Evolutionary conservation across 2,797 vertebrate genomes (phyloP).

Genomic region (Spinibarbus caldwelli): DNA sequence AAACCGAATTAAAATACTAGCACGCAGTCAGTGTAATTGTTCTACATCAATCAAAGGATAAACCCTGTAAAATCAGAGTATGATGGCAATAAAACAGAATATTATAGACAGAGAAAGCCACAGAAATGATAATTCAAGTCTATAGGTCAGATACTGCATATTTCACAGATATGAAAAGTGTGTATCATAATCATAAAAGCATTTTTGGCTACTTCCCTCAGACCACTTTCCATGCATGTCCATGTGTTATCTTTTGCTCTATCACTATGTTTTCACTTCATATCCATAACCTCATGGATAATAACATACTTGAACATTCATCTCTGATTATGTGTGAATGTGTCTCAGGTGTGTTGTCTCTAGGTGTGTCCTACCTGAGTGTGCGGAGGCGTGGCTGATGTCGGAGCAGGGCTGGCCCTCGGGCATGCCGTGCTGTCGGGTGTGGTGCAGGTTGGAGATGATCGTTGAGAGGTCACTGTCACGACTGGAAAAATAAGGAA

Average conservation of each 20-base stretch:
- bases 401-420: conserved; percentile 91
- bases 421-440: conserved; percentile 94
- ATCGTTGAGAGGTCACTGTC: conserved; percentile 93
- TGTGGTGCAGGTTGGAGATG: conserved; percentile 94
- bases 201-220: background rate
- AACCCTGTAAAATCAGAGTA: conserved; percentile 27
- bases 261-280: background rate
- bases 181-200: conserved; percentile 9
- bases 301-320: background rate
- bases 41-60: conserved; percentile 36
- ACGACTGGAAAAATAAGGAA: conserved; percentile 82
- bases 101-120: conserved; percentile 17
- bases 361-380: conserved; percentile 84
- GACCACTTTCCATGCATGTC: background rate
- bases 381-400: conserved; percentile 84
- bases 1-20: conserved; percentile 69
- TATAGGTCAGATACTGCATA: conserved; percentile 11
- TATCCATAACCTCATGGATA: background rate
- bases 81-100: conserved; percentile 33
- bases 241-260: background rate
- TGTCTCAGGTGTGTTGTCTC: conserved; percentile 30
- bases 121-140: background rate
- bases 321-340: background rate
- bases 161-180: conserved; percentile 15
- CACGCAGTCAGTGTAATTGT: conserved; percentile 50